Conservation (phyloP, 2,797 vertebrate species). For the Sebastes baramenuke region DNA sequence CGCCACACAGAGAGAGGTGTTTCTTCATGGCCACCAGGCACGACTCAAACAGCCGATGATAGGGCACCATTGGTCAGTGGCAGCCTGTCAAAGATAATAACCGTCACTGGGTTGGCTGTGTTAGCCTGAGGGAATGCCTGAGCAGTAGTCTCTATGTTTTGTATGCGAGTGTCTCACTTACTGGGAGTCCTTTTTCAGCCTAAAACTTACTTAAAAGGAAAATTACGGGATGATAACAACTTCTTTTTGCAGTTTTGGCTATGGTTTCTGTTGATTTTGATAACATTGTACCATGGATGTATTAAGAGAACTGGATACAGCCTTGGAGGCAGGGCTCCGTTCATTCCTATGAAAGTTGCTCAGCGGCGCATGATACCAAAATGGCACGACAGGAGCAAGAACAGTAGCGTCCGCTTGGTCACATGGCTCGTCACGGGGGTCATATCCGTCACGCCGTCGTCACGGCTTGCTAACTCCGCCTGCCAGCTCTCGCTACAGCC, state of each 20-base stretch:
- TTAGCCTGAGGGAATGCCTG: slow-evolving; percentile 29
- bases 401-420: too few relatives aligned
- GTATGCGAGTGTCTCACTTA: slow-evolving; percentile 6
- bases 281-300: background rate
- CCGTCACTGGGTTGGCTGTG: slow-evolving; percentile 24
- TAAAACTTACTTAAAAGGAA: background rate
- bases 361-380: too few relatives aligned
- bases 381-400: too few relatives aligned
- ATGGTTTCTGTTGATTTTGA: background rate
- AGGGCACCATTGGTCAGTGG: slow-evolving; percentile 41
- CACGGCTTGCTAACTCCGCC: too few relatives aligned
- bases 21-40: slow-evolving; percentile 40
- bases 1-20: slow-evolving; percentile 12
- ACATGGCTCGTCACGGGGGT: too few relatives aligned
- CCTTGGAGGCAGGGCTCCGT: too few relatives aligned
- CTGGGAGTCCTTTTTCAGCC: background rate
- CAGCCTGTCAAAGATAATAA: slow-evolving; percentile 63
- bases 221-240: background rate
- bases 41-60: slow-evolving; percentile 27
- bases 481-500: too few relatives aligned
- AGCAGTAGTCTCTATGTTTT: slow-evolving; percentile 15
- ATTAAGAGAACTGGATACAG: too few relatives aligned
- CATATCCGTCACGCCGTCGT: too few relatives aligned
- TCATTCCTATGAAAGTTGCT: too few relatives aligned
- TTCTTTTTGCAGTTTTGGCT: background rate